phyloP scores from a whole-genome alignment of 2,113 vertebrate species.

The Zapus hudsonius region DNA sequence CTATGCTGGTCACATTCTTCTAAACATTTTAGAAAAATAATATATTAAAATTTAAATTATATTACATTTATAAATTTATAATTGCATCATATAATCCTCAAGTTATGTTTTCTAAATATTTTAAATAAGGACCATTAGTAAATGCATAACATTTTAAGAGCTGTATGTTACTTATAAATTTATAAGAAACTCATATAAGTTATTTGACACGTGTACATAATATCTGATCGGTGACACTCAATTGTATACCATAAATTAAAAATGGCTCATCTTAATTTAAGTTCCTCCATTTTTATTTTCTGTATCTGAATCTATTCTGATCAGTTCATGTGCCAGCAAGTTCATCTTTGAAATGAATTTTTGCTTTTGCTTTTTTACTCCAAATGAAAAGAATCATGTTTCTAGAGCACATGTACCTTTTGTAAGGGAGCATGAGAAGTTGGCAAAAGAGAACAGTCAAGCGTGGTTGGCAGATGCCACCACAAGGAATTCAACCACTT shows the following conservation, averaged over 20 bases:
- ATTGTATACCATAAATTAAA: not conserved
- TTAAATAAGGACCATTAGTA: slow-evolving; percentile 22
- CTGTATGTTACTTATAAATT: not conserved
- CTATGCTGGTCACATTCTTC: not conserved
- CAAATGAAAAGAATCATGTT: not conserved
- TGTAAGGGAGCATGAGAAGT: not conserved
- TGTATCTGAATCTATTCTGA: not conserved
- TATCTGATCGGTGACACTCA: not conserved
- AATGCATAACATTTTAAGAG: not conserved
- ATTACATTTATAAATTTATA: not conserved
- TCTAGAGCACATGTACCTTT: not conserved
- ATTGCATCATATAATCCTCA: not conserved
- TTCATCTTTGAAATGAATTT: not conserved
- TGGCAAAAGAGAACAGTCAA: not conserved
- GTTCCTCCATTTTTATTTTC: not conserved
- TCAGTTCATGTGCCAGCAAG: not conserved
- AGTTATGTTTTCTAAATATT: not conserved
- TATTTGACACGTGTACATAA: not conserved
- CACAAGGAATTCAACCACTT: not conserved
- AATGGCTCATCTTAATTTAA: not conserved
- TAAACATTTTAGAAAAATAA: slow-evolving; percentile 21
- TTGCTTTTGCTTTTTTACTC: not conserved
- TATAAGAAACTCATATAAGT: not conserved
- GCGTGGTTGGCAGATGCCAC: not conserved
- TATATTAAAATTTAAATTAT: not conserved